These are phyloP conservation scores for Bombus huntii DNA, from an alignment of 1,140 invertebrate genomes.

Conservation along the genomic window DNA sequence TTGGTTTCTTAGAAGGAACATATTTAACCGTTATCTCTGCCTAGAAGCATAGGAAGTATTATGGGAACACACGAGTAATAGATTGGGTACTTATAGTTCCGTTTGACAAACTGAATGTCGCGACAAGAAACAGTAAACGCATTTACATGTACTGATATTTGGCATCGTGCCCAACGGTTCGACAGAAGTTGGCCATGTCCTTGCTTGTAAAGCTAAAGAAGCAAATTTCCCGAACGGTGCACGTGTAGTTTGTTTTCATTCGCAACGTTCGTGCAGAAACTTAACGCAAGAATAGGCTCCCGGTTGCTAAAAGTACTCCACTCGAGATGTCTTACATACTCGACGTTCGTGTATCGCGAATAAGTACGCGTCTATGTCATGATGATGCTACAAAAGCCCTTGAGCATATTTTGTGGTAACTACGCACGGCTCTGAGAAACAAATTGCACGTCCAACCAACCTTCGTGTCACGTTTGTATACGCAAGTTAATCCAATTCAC, in stretches of 20 bases:
- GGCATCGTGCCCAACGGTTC: not conserved
- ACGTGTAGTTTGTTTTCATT: not conserved
- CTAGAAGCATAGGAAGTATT: not conserved
- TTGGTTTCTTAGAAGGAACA: not conserved
- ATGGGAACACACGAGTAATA: not conserved
- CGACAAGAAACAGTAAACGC: not conserved
- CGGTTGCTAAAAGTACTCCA: not conserved
- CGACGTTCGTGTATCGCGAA: not conserved
- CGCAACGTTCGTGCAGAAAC: not conserved
- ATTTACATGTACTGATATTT: not conserved
- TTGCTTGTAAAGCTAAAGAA: not conserved
- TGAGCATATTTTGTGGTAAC: not conserved
- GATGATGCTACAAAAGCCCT: not conserved
- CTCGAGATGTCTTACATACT: not conserved
- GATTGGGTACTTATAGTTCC: not conserved
- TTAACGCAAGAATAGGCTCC: not conserved
- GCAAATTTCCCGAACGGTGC: not conserved
- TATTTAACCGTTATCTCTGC: not conserved
- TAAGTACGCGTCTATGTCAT: not conserved
- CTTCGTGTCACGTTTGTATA: not conserved
- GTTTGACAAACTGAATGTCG: not conserved
- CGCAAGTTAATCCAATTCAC: constrained; percentile 45
- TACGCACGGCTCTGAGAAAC: constrained; percentile 19
- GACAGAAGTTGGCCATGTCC: not conserved
- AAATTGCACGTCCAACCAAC: constrained; percentile 37